Percentiles rank a stretch among this genome's conserved stretches.
phyloP scores from a whole-genome alignment of 1,140 invertebrate genomes.

The Arctopsyche grandis region DNA sequence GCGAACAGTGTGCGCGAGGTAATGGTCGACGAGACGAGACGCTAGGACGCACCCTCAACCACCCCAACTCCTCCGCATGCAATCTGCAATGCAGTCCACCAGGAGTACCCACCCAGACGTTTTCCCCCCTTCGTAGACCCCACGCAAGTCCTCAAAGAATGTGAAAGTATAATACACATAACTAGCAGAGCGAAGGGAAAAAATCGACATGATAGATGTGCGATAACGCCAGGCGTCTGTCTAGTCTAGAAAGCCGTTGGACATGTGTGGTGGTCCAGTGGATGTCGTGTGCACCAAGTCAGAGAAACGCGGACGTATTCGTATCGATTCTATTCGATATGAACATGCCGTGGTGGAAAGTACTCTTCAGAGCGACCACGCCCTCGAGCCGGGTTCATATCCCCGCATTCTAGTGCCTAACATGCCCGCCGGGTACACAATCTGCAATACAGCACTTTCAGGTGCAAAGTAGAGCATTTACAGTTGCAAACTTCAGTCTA shows the following conservation, averaged over 20 bases:
- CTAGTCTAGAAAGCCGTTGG: constrained; percentile 26
- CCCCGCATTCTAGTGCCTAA: background rate
- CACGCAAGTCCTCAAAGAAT: background rate
- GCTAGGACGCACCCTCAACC: background rate
- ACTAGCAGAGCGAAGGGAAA: background rate
- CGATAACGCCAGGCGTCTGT: background rate
- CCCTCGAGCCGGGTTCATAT: background rate
- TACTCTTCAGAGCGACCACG: constrained; percentile 4
- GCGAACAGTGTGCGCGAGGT: constrained; percentile 34
- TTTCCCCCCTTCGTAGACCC: too few species aligned
- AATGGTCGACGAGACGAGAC: constrained; percentile 30
- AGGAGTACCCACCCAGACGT: too few species aligned
- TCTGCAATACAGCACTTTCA: too few species aligned
- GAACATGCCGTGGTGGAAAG: constrained; percentile 4
- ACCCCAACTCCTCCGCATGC: background rate
- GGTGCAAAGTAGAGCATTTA: too few species aligned
- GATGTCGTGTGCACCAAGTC: background rate
- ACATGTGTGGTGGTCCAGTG: constrained; percentile 12
- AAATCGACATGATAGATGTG: background rate
- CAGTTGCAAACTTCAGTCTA: background rate
- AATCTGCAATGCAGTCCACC: background rate
- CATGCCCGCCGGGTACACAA: background rate
- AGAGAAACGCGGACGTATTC: constrained; percentile 20
- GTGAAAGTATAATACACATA: background rate
- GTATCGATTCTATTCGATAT: constrained; percentile 25